Evolutionary conservation across 2,113 vertebrate species (phyloP), one percentile per base, ranked within the genome.

Genomic region (Camelus bactrianus): DNA sequence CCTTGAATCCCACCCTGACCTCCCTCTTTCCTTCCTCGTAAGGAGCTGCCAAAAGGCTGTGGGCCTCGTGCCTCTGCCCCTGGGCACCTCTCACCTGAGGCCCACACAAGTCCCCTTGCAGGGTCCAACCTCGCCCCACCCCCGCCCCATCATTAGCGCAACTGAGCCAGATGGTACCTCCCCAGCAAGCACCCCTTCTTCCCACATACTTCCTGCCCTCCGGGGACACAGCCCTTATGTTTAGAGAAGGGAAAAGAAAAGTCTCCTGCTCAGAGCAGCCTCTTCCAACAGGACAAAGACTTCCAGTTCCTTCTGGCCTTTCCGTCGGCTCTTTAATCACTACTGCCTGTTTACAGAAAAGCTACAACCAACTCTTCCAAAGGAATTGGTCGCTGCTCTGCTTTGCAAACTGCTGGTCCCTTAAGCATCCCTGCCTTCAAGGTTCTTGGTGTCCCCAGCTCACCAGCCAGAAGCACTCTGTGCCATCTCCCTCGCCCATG

Each of bases 291-390:
- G 88, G 70, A 96, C 96, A 92, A 5, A 15, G 72, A 88, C 88
- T 77, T 73, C 84, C 42, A 81, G 48, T 58, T 93, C 80, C 72
- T 95, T 97, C 84, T 95, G 80, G 88, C 70, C 80, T 92, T 60
- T 35, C 12, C 88, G 64, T 65, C 42, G 30, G 54, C 87, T 88
- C 65, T 94, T 85, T 65, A 67, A 93, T 89, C 93, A 93, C 22
- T 73, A 60, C 75, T 24, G 35, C 85, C 91, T 91, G 76, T 92
- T 72, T 88, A 87, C 22, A 84, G 92, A 94, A 89, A 58, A 93
- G 52, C 32, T 83, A 80, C 32, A 52, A 65, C 50, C 16, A 92
- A 46, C 35, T 38, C 64, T 86, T 92, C 52, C 86, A 87, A 73
- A 94, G 32, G 26, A 91, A 94, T 1, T 20, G 17, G 50, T 72